phyloP scores from a whole-genome alignment of 2,113 vertebrate species.

The Helogale parvula region DNA sequence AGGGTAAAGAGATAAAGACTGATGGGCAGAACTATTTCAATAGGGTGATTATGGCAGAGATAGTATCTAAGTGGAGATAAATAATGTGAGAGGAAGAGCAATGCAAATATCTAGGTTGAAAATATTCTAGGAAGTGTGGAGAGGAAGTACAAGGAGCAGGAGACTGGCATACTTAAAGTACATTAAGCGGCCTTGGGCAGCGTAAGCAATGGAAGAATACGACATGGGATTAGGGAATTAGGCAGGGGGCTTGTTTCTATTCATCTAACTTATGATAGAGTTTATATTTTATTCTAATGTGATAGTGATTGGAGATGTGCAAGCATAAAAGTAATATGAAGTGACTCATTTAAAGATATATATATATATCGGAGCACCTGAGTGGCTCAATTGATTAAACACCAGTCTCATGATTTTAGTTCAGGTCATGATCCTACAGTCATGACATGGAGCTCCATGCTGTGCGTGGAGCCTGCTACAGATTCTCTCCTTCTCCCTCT shows the following conservation, averaged over 20 bases:
- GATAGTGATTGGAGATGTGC: background rate
- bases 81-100: background rate
- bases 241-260: fast-evolving
- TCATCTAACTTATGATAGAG: background rate
- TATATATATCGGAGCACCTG: too few relatives aligned
- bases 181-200: background rate
- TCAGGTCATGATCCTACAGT: too few relatives aligned
- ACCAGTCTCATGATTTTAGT: too few relatives aligned
- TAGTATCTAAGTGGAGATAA: background rate
- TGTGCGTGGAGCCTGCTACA: too few relatives aligned
- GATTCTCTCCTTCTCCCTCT: too few relatives aligned
- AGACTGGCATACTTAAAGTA: background rate
- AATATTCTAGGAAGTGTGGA: background rate
- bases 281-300: background rate
- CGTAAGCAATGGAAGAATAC: background rate
- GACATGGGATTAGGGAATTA: background rate
- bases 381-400: too few relatives aligned
- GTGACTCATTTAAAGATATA: background rate
- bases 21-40: background rate
- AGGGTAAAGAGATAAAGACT: background rate
- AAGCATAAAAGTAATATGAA: background rate
- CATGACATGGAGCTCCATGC: too few relatives aligned
- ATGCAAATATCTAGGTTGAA: background rate
- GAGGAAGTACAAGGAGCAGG: background rate
- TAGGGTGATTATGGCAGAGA: background rate